Base-by-base conservation (phyloP, 2,888 invertebrate genomes). In the Anorthoa munda region DNA sequence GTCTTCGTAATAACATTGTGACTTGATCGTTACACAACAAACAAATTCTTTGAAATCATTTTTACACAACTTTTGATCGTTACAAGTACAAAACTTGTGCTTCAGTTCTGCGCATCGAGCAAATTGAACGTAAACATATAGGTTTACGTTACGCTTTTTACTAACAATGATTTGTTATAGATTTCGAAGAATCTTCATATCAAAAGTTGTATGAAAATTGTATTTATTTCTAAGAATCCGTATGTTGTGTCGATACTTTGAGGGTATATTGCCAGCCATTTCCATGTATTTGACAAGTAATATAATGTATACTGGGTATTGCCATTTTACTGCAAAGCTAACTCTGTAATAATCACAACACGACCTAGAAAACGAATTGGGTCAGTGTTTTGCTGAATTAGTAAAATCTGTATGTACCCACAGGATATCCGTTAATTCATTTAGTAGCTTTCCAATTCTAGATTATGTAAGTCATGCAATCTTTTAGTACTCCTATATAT, bases 401-500 rank as follows among this genome's bases (percentile, higher is more conserved):
- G 67, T 31, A 21, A 50, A 50, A 48, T 31, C 53, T 46, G 21
- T 31, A 21, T 4, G 31, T 12, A 9, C 31, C 17, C 18, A 15
- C n/a, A 45, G 15, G 15, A 18, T 15, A 26, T 18, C 15, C 4
- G 72, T 72, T 17, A 48, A 45, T 45, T 15, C 1, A 21, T 39
- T 67, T 31, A 46, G 2, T 31, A 31, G 15, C 13, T 26, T 26
- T 15, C 26, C 64, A 17, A 64, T 21, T n/a, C n/a, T 21, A 21
- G 2, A 64, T 31, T 72, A 11, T 46, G 21, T 18, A 12, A 21
- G 26, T 72, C 26, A 46, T 72, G 45, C 72, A 55, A 72, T 72
- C 15, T 72, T 12, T 55, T 55, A 55, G 18, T 31, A 7, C 1
- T 39, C 31, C 15, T 66, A 23, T 50, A 39, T 39, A 2, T 4